A percentile compares a stretch with the other conserved stretches of the same genome.
These are phyloP conservation scores for Andrena trimmerana DNA, from an alignment of 2,888 invertebrate genomes.

Conservation along the genomic window DNA sequence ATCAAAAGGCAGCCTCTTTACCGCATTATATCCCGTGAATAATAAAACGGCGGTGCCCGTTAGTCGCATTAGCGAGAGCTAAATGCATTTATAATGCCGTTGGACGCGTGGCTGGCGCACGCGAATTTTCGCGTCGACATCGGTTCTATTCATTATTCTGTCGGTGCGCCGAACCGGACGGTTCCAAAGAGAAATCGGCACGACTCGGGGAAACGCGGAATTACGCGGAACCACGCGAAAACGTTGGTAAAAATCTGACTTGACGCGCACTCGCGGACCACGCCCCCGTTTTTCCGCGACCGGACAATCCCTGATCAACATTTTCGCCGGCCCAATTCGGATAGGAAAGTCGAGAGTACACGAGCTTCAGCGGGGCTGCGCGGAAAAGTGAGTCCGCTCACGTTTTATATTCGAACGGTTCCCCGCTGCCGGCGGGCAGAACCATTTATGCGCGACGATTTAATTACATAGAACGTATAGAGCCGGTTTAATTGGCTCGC, in stretches of 20 bases:
- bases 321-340: too few relatives aligned
- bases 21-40: conserved; percentile 19
- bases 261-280: too few relatives aligned
- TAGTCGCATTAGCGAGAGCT: conserved; percentile 22
- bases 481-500: conserved; percentile 1
- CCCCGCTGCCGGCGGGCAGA: not conserved
- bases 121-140: conserved; percentile 19
- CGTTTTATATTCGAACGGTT: conserved; percentile 6
- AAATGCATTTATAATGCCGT: conserved; percentile 34
- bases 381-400: not conserved
- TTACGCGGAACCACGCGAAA: not conserved
- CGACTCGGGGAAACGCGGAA: not conserved
- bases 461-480: not conserved
- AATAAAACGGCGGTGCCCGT: conserved; percentile 23
- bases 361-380: not conserved
- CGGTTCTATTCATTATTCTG: conserved; percentile 33
- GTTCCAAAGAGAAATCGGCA: not conserved
- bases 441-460: conserved; percentile 6
- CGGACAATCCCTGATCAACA: too few relatives aligned
- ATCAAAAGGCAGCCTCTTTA: conserved; percentile 6
- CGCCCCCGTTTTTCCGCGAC: too few relatives aligned
- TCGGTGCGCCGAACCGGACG: not conserved
- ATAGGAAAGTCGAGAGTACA: too few relatives aligned
- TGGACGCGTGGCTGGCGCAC: not conserved
- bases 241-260: too few relatives aligned